Base-by-base conservation (phyloP, 2,888 invertebrate genomes). In the Drosophila mimica region DNA sequence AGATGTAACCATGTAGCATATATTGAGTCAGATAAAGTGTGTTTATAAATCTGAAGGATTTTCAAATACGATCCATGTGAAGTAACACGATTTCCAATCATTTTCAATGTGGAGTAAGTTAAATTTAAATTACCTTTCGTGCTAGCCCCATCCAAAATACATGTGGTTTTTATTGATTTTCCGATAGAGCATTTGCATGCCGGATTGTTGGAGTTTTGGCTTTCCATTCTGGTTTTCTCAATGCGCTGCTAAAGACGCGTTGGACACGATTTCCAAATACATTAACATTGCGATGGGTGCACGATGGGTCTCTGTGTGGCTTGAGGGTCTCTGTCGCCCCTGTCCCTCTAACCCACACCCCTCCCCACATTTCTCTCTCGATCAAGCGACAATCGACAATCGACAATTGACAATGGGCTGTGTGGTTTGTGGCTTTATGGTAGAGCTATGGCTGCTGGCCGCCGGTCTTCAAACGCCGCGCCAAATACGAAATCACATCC, bases 241-340 rank as follows among this genome's bases (percentile, higher is more conserved):
- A 71, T 59, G 65, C 66, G 49, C 63, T 57, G 73, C 52, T 51
- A 43, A 56, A 81, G 65, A 81, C 61, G 74, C 68, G 64, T 65
- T 69, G 71, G 65, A 74, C 90, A 89, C 91, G 89, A 89, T 91
- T 91, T 91, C 88, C 90, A 91, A 91, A 90, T 82, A 79, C 86
- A 90, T 90, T 90, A 82, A 86, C 76, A 88, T 89, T 83, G 84
- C 90, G 91, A 76, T 81, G 83, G 79, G 83, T 86, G 87, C 89
- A 89, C 87, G 84, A 74, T 71, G 81, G 58, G 8, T 46, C 15
- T 25, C 46, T 46, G 46, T 46, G 46, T 46, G 46, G 20, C 20
- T 46, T 46, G 20, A 61, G 52, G 68, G 70, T 48, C 66, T 63
- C 38, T 34, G 34, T 11, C 15, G 8, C 33, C 36, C 17, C 52